Conservation (phyloP, 2,888 invertebrate species). For the Trissolcus brochymenae region DNA sequence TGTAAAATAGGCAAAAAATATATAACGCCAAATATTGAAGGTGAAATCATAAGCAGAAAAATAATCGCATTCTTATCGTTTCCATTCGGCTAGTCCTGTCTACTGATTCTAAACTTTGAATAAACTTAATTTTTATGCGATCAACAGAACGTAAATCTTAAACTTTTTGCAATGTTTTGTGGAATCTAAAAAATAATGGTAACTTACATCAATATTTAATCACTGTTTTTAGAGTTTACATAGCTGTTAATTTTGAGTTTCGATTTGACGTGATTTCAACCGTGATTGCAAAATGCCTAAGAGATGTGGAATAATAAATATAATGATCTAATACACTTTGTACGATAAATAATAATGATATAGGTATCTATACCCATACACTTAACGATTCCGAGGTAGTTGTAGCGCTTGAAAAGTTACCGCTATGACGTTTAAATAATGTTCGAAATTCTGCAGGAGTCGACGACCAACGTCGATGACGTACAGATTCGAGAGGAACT, state of each 20-base stretch:
- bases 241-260: too few species aligned
- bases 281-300: constrained; percentile 12
- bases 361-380: constrained; percentile 69
- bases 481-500: constrained; percentile 68
- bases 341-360: not conserved
- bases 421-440: constrained; percentile 69
- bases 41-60: not conserved
- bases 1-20: not conserved
- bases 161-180: constrained; percentile 7
- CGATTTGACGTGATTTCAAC: too few species aligned
- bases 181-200: too few species aligned
- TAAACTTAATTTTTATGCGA: not conserved
- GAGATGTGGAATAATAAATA: constrained; percentile 29
- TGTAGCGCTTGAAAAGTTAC: constrained; percentile 64
- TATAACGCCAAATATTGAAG: not conserved
- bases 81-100: not conserved
- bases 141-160: constrained; percentile 11
- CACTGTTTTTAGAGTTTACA: too few species aligned
- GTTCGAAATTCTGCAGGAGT: constrained; percentile 71
- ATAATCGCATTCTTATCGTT: not conserved
- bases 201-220: not conserved
- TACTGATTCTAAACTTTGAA: constrained; percentile 1
- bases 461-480: constrained; percentile 73
- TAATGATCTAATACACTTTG: not conserved
- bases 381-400: constrained; percentile 70